Conservation (phyloP, 2,888 invertebrate species). For the Euzetes globulus region DNA sequence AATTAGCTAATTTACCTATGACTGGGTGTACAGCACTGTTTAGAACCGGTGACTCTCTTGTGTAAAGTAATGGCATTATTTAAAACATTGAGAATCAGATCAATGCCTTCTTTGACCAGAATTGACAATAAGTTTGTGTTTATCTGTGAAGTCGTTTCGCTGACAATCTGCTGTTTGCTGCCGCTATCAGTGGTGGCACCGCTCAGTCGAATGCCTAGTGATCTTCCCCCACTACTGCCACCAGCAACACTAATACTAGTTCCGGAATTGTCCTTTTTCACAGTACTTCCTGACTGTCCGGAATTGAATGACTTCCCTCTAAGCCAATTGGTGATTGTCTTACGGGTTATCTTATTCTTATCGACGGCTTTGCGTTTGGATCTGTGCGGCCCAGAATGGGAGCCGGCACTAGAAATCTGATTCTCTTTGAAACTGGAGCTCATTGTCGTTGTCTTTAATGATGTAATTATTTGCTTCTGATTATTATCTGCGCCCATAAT, state of each 20-base stretch:
- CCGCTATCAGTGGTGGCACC: background rate
- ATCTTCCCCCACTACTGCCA: background rate
- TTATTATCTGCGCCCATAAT: too few relatives aligned
- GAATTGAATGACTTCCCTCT: background rate
- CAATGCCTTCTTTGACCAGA: constrained; percentile 33
- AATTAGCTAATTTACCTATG: constrained; percentile 48
- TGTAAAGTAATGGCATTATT: constrained; percentile 58
- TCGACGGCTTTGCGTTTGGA: background rate
- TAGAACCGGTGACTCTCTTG: constrained; percentile 55
- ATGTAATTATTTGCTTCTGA: too few relatives aligned
- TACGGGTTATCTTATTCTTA: background rate
- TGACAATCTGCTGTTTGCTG: background rate
- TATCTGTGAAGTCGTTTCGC: background rate
- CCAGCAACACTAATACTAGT: background rate
- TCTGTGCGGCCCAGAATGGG: too few relatives aligned
- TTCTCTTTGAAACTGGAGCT: too few relatives aligned
- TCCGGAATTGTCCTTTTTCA: background rate
- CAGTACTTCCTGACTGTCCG: background rate
- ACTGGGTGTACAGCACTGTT: constrained; percentile 57
- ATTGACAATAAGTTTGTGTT: constrained; percentile 20
- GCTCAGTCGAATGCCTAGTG: background rate
- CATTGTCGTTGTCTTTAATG: too few relatives aligned
- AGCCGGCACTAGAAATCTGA: too few relatives aligned
- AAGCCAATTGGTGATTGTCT: background rate
- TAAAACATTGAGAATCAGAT: constrained; percentile 53